Evolutionary conservation across 2,888 invertebrate genomes (phyloP).

Genomic region (Dryococelus australis): DNA sequence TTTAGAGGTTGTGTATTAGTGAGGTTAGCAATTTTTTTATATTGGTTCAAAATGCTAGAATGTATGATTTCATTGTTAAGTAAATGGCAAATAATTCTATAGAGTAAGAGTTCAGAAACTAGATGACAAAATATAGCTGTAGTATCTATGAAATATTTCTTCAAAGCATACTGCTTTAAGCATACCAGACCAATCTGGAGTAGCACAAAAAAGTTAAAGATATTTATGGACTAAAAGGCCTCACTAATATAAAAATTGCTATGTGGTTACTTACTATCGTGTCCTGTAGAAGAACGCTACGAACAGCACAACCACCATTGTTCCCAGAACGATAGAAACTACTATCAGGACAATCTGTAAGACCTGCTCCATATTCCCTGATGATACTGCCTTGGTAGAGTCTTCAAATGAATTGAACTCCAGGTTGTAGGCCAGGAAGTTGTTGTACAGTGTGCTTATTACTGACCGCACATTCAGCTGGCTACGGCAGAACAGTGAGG

Average conservation of each 20-base stretch:
- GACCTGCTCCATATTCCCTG: conserved; percentile 22
- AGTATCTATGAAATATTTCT: too few species aligned
- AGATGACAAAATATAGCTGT: too few species aligned
- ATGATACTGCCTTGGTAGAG: neutral
- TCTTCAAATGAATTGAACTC: neutral
- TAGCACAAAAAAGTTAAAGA: too few species aligned
- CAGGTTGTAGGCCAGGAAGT: neutral
- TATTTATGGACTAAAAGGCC: too few species aligned
- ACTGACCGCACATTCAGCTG: conserved; percentile 55
- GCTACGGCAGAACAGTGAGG: neutral
- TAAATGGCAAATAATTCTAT: too few species aligned
- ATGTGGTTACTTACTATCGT: conserved; percentile 60
- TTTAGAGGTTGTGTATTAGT: too few species aligned
- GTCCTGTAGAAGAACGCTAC: conserved; percentile 65
- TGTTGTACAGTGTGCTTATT: conserved; percentile 50
- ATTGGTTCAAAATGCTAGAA: too few species aligned
- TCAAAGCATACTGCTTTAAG: too few species aligned
- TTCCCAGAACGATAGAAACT: conserved; percentile 62
- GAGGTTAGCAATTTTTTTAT: too few species aligned
- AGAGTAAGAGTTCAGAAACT: too few species aligned
- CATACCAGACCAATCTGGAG: too few species aligned
- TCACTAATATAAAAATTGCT: neutral
- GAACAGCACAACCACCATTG: conserved; percentile 63
- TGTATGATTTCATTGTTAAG: too few species aligned
- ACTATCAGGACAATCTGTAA: conserved; percentile 62